Conservation (phyloP, 2,113 vertebrate species). For the Theristicus caerulescens region DNA sequence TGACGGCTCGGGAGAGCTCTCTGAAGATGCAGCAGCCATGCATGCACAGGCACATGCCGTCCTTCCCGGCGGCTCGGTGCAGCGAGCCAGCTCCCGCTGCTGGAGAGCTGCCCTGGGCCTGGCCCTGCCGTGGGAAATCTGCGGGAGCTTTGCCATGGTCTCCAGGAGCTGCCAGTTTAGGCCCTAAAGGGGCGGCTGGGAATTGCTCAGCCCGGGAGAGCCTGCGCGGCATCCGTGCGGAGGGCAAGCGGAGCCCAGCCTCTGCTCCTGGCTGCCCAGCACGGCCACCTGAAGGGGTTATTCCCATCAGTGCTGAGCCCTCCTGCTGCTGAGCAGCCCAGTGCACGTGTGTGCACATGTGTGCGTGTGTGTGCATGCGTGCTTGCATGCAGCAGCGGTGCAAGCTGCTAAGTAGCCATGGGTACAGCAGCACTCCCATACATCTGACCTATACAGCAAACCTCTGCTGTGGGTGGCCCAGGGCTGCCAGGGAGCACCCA, state of each 20-base stretch:
- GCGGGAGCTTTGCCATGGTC: background rate
- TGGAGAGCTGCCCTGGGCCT: background rate
- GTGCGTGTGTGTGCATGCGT: background rate
- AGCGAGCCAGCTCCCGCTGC: background rate
- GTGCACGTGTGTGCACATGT: background rate
- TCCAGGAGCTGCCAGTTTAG: background rate
- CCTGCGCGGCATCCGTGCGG: rapidly evolving
- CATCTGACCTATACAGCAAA: background rate
- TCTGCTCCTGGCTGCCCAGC: background rate
- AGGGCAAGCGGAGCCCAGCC: background rate
- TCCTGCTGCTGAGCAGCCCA: background rate
- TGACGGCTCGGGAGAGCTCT: background rate
- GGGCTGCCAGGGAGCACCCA: background rate
- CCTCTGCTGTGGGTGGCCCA: background rate
- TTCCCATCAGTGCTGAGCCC: background rate
- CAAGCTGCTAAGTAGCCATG: background rate
- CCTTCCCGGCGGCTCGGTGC: background rate
- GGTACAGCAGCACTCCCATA: background rate
- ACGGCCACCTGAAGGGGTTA: rapidly evolving
- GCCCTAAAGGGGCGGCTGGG: constrained; percentile 12
- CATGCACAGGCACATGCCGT: background rate
- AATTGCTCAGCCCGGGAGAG: background rate
- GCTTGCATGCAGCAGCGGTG: background rate
- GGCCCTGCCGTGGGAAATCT: background rate
- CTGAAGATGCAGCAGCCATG: background rate